These are phyloP conservation scores for Hyla sarda DNA, from an alignment of 2,113 vertebrate species.

Conservation along the genomic window DNA sequence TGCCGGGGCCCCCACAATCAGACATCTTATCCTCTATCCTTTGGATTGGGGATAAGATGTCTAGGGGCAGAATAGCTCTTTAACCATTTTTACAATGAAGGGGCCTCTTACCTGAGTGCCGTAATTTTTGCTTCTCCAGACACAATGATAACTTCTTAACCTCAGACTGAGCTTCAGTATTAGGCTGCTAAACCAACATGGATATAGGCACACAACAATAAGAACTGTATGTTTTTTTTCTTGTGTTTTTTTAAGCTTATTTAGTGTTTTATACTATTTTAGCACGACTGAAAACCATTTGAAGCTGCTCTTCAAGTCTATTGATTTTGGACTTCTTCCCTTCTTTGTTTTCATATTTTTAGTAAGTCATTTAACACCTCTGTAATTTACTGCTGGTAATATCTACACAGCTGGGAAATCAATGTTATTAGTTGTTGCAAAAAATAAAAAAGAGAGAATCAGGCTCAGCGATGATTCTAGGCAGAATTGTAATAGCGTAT, in stretches of 20 bases:
- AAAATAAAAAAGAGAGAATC: conserved; percentile 9
- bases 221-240: not conserved
- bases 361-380: conserved; percentile 9
- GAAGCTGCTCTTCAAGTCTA: not conserved
- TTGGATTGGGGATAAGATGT: no score
- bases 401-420: conserved; percentile 23
- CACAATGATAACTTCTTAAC: no score
- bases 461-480: not conserved
- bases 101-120: no score
- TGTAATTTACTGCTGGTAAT: conserved; percentile 13
- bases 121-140: no score
- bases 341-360: conserved; percentile 5
- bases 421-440: conserved; percentile 1
- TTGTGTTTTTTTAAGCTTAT: not conserved
- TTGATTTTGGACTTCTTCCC: conserved; percentile 16
- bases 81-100: no score
- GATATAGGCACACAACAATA: not conserved
- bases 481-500: conserved; percentile 3
- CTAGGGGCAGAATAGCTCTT: no score
- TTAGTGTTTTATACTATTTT: not conserved
- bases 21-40: no score
- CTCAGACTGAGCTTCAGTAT: no score
- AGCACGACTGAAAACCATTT: not conserved
- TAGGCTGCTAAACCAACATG: no score
- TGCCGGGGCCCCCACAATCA: no score